Conservation (phyloP, 2,888 invertebrate species). For the Aphodius granarius region DNA sequence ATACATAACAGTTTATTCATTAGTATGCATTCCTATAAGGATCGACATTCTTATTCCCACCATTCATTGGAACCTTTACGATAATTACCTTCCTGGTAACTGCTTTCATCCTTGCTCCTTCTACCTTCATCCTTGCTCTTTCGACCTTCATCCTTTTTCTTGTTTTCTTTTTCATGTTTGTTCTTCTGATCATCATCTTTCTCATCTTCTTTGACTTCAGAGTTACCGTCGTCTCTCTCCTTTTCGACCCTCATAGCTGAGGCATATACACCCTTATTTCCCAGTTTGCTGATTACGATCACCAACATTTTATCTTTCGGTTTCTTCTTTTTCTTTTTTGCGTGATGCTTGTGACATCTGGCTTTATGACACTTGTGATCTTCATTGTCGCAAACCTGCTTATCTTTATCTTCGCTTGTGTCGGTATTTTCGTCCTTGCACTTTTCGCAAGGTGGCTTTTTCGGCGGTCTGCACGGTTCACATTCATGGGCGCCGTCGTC, state of each 20-base stretch:
- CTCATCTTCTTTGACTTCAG: background rate
- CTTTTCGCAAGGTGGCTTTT: background rate
- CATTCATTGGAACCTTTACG: too few relatives aligned
- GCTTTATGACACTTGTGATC: background rate
- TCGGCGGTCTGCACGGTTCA: background rate
- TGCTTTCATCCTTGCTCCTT: too few relatives aligned
- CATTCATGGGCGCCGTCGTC: background rate
- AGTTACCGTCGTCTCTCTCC: too few relatives aligned
- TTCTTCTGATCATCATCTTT: background rate
- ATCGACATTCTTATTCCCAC: too few relatives aligned
- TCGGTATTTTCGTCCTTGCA: background rate
- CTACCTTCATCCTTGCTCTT: background rate
- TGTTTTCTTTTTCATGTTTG: background rate
- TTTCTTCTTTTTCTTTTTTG: background rate
- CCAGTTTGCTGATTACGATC: background rate
- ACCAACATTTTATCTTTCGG: background rate
- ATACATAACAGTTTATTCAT: too few relatives aligned
- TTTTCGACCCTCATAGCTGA: slow-evolving; percentile 54
- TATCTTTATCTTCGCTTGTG: background rate
- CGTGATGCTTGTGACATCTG: background rate
- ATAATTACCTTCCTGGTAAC: too few relatives aligned
- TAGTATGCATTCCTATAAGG: too few relatives aligned
- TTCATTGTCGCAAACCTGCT: too few relatives aligned
- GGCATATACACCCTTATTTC: background rate
- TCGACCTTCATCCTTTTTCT: background rate